These are phyloP conservation scores for Malurus leucopterus DNA, from an alignment of 2,797 vertebrate species.

Conservation along the genomic window DNA sequence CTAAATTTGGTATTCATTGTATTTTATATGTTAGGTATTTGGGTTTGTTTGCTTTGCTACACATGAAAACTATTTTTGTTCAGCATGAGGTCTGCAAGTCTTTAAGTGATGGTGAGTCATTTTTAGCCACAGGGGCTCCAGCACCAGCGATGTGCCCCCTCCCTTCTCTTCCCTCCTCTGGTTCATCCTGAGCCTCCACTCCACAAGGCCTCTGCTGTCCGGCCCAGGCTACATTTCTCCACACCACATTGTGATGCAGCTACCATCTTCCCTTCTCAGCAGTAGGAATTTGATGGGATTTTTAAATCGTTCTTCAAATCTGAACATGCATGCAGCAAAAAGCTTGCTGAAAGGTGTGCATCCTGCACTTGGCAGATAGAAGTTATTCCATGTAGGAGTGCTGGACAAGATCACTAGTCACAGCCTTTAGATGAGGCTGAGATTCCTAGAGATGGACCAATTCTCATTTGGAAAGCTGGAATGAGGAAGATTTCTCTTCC, in stretches of 20 bases:
- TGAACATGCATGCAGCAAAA: neutral
- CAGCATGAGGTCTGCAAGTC: neutral
- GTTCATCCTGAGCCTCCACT: neutral
- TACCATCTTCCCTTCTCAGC: neutral
- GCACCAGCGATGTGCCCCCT: neutral
- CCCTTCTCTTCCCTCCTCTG: neutral
- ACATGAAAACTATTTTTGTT: neutral
- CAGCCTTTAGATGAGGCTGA: neutral
- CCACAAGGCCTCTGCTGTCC: neutral
- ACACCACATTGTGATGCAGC: neutral
- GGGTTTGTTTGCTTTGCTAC: neutral
- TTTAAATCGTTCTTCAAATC: neutral
- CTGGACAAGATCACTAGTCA: neutral
- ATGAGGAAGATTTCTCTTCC: neutral
- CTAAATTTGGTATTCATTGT: neutral
- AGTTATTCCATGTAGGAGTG: neutral
- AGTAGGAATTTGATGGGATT: neutral
- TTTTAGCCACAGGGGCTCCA: neutral
- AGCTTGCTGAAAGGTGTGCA: neutral
- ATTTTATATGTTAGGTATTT: neutral
- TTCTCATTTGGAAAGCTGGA: neutral
- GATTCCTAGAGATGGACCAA: rapidly evolving
- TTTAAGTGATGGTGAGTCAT: neutral
- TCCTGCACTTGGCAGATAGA: neutral
- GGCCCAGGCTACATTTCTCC: neutral